Evolutionary conservation across 1,140 invertebrate species (phyloP).

Genomic region (Drosophila auraria): DNA sequence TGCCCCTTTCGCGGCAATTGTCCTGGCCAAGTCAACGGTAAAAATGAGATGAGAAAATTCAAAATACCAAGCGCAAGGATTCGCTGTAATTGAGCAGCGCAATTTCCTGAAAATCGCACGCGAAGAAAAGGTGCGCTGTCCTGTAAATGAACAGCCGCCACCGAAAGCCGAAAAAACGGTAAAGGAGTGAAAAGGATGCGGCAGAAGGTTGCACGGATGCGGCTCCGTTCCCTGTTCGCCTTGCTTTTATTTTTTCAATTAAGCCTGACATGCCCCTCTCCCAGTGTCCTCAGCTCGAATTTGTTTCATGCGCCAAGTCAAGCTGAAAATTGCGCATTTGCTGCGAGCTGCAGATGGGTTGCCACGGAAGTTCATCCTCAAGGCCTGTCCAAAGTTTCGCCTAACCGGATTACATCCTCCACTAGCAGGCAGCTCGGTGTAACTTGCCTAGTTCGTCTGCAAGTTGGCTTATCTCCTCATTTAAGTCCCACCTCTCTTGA

Average conservation of each 20-base stretch:
- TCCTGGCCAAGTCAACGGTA: conserved; percentile 70
- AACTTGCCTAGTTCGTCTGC: conserved; percentile 25
- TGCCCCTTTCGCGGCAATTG: conserved; percentile 55
- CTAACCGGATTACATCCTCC: conserved; percentile 69
- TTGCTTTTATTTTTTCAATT: conserved; percentile 73
- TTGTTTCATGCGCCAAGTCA: conserved; percentile 76
- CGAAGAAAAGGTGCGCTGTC: conserved; percentile 75
- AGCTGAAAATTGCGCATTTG: conserved; percentile 82
- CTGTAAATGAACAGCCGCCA: conserved; percentile 77
- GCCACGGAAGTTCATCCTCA: conserved; percentile 36
- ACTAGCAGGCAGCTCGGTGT: conserved; percentile 11
- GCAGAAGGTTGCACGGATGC: conserved; percentile 59
- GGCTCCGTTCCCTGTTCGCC: conserved; percentile 21
- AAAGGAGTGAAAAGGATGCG: conserved; percentile 42
- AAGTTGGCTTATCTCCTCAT: conserved; percentile 46
- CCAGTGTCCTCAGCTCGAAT: conserved; percentile 46
- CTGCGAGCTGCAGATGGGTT: conserved; percentile 33
- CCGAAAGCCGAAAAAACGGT: conserved; percentile 9
- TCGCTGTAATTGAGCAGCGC: conserved; percentile 76
- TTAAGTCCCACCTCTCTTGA: conserved; percentile 16
- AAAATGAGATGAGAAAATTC: conserved; percentile 54
- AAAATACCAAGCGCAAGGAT: conserved; percentile 33
- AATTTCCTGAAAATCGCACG: conserved; percentile 66
- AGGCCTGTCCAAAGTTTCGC: conserved; percentile 48
- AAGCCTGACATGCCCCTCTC: conserved; percentile 73